Evolutionary conservation across 2,888 invertebrate species (phyloP).

Genomic region (Lamellibrachia satsuma): DNA sequence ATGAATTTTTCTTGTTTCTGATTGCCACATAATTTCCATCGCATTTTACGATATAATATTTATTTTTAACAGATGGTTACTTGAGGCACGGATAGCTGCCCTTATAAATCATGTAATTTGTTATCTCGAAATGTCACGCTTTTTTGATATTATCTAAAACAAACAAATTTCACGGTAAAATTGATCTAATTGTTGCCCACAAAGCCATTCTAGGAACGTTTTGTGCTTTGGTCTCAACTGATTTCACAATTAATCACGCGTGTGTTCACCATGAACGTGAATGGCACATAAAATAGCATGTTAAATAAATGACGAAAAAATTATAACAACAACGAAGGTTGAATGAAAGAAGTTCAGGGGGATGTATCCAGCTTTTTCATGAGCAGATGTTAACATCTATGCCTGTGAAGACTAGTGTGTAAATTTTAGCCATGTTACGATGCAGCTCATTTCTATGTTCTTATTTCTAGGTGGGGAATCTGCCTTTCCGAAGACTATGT

Average conservation of each 20-base stretch:
- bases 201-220: background rate
- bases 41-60: background rate
- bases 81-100: background rate
- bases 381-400: constrained; percentile 85
- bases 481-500: constrained; percentile 94
- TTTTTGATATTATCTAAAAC: background rate
- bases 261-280: no score
- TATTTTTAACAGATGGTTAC: no score
- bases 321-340: background rate
- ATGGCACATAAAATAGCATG: no score
- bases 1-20: background rate
- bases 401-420: constrained; percentile 85
- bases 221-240: no score
- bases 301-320: no score
- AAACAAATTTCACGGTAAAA: no score
- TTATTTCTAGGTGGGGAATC: constrained; percentile 78
- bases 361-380: constrained; percentile 72
- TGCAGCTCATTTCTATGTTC: background rate
- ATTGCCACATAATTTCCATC: background rate
- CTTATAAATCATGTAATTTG: background rate
- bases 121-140: background rate
- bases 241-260: no score
- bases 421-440: background rate
- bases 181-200: background rate
- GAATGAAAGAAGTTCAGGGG: constrained; percentile 63